These are phyloP conservation scores for Maniola hyperantus DNA, from an alignment of 2,888 invertebrate species.

Conservation along the genomic window DNA sequence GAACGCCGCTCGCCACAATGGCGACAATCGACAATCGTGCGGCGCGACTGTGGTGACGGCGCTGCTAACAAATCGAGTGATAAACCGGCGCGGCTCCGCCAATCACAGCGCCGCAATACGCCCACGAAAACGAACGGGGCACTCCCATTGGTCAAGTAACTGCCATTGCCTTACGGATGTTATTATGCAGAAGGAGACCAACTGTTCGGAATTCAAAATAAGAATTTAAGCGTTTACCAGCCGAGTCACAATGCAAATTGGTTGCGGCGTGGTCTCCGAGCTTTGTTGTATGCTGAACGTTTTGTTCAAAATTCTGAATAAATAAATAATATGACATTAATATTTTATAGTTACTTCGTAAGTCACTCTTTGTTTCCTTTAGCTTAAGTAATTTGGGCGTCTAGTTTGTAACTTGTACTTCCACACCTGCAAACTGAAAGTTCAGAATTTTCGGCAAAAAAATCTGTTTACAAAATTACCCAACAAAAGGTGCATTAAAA, in stretches of 20 bases:
- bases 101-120: conserved; percentile 68
- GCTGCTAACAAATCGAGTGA: conserved; percentile 79
- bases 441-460: background rate
- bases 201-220: conserved; percentile 73
- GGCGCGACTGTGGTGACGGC: conserved; percentile 75
- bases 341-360: conserved; percentile 20
- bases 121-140: conserved; percentile 71
- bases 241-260: conserved; percentile 78
- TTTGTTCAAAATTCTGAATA: conserved; percentile 41
- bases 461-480: too few relatives aligned
- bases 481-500: too few relatives aligned
- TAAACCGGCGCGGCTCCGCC: conserved; percentile 68
- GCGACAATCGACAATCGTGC: conserved; percentile 81
- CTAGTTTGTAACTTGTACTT: background rate
- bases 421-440: background rate
- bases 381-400: background rate
- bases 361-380: background rate
- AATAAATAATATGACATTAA: conserved; percentile 40
- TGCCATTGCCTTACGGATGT: conserved; percentile 81
- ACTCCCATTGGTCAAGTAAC: conserved; percentile 77
- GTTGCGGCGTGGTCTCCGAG: conserved; percentile 73
- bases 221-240: conserved; percentile 80
- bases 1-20: conserved; percentile 74
- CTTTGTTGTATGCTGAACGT: conserved; percentile 45
- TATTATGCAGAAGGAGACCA: conserved; percentile 80